These are phyloP conservation scores for Todus mexicanus DNA, from an alignment of 2,797 vertebrate species.

Conservation along the genomic window DNA sequence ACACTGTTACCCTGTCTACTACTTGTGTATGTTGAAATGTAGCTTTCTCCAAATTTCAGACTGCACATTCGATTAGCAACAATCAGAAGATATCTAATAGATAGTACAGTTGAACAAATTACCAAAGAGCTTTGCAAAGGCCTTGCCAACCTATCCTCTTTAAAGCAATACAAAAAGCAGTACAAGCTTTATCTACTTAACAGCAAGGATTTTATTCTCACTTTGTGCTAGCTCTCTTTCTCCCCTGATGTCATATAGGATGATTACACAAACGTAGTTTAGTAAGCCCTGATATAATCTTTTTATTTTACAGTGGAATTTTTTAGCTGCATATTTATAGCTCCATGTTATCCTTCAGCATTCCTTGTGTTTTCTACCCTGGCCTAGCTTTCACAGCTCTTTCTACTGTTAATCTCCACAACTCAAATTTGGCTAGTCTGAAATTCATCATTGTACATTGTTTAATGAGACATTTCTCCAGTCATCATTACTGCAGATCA, in stretches of 20 bases:
- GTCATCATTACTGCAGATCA: slow-evolving; percentile 54
- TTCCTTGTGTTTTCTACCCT: not conserved
- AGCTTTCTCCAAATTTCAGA: not conserved
- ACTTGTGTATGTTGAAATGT: not conserved
- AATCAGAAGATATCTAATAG: not conserved
- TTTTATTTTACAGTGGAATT: not conserved
- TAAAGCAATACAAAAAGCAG: not conserved
- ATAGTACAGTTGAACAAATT: not conserved
- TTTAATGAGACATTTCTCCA: slow-evolving; percentile 52
- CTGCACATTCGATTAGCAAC: not conserved
- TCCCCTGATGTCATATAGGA: not conserved
- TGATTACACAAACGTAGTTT: not conserved
- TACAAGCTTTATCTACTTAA: not conserved
- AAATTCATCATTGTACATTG: not conserved
- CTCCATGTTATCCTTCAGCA: not conserved
- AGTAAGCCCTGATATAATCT: not conserved
- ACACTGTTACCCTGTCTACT: not conserved
- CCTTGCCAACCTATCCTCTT: not conserved
- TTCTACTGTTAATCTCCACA: not conserved
- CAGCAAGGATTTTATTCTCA: not conserved
- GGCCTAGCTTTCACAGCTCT: not conserved
- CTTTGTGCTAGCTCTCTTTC: not conserved
- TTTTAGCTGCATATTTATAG: not conserved
- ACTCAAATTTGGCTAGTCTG: slow-evolving; percentile 1
- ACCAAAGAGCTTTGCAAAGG: not conserved